Percentiles rank a stretch among this genome's conserved stretches.
Evolutionary conservation across 2,797 vertebrate species (phyloP).

Genomic region (Oryzias sinensis): DNA sequence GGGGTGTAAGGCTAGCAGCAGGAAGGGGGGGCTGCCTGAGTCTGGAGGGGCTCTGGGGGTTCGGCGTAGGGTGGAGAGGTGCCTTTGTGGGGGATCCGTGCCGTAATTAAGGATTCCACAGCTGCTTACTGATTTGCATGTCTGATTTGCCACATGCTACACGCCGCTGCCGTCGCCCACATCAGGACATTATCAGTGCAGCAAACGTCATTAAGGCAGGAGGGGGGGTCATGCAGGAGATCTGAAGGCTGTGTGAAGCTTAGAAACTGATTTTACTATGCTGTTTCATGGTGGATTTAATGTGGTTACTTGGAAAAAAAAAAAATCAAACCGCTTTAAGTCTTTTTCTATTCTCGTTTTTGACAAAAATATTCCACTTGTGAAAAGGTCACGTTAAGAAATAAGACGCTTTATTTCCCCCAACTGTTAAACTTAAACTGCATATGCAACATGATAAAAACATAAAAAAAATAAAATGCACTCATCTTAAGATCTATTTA

Average conservation of each 20-base stretch:
- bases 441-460: not conserved
- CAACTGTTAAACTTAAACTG: too few relatives aligned
- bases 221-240: conserved; percentile 53
- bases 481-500: not conserved
- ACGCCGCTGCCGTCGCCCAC: conserved; percentile 65
- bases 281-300: conserved; percentile 6
- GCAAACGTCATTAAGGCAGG: conserved; percentile 65
- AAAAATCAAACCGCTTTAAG: too few relatives aligned
- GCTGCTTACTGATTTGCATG: conserved; percentile 81
- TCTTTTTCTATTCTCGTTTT: not conserved
- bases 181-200: conserved; percentile 70
- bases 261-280: conserved; percentile 19
- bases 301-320: not conserved
- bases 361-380: not conserved
- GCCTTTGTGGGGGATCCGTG: conserved; percentile 70
- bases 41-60: conserved; percentile 41
- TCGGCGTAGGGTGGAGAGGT: conserved; percentile 46
- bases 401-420: too few relatives aligned
- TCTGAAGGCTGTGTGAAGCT: conserved; percentile 33
- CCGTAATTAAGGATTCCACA: conserved; percentile 78
- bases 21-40: conserved; percentile 45
- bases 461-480: not conserved
- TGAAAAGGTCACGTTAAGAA: not conserved
- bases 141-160: conserved; percentile 76
- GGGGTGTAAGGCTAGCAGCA: conserved; percentile 57